Evolutionary conservation across 1,140 invertebrate genomes (phyloP).

Genomic region (Calliphora vicina): DNA sequence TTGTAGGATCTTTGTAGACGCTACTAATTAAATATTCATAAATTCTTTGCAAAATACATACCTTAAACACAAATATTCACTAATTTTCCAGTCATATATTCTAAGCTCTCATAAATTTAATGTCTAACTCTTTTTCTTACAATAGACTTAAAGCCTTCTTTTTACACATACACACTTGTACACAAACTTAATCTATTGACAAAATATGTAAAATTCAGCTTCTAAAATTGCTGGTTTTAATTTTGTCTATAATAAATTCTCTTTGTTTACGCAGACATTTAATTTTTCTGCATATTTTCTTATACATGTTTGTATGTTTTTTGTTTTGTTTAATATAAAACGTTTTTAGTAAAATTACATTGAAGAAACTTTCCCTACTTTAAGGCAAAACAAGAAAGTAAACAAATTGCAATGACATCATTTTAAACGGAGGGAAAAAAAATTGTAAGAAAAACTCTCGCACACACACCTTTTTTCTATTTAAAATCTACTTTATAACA

Average conservation of each 20-base stretch:
- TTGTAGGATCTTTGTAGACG: no score
- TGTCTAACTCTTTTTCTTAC: background rate
- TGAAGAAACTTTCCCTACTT: background rate
- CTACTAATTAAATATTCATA: no score
- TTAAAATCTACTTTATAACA: background rate
- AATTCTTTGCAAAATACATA: no score
- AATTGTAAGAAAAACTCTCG: background rate
- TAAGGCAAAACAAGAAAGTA: background rate
- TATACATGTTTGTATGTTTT: no score
- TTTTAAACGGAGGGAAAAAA: background rate
- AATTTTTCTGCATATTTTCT: no score
- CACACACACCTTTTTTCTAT: background rate
- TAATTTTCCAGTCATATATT: no score
- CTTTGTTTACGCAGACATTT: background rate
- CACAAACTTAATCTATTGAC: background rate
- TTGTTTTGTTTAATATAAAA: background rate
- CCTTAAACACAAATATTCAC: no score
- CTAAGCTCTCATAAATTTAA: background rate
- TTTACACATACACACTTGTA: background rate
- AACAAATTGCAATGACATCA: slow-evolving; percentile 13
- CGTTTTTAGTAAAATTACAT: slow-evolving; percentile 4
- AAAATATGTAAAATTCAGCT: background rate
- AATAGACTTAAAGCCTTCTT: background rate
- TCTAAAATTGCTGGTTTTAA: background rate
- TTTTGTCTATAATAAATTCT: background rate